Percentiles rank a stretch among this genome's conserved stretches.
These are phyloP conservation scores for Scrobipalpa atriplicella DNA, from an alignment of 2,888 invertebrate species.

Conservation along the genomic window DNA sequence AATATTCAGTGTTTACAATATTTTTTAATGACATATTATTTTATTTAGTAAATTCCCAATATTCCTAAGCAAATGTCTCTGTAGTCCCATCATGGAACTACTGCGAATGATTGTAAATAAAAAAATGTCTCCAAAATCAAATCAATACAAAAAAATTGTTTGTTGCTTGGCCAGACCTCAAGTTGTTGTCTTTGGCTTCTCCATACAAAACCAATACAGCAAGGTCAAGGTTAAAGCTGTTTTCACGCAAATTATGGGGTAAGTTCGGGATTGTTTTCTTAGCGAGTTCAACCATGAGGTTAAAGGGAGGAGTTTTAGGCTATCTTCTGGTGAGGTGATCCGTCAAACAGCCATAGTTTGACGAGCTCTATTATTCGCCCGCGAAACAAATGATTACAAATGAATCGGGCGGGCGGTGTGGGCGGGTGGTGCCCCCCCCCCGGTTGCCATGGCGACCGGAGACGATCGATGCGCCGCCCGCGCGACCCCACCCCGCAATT, in stretches of 20 bases:
- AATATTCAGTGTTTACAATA: too few species aligned
- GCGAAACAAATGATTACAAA: conserved; percentile 83
- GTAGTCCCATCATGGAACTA: too few species aligned
- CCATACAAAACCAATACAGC: conserved; percentile 12
- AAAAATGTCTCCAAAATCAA: too few species aligned
- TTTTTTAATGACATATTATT: too few species aligned
- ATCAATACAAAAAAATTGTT: too few species aligned
- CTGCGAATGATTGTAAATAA: too few species aligned
- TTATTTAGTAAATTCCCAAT: too few species aligned
- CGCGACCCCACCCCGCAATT: conserved; percentile 62
- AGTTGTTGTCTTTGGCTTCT: background rate
- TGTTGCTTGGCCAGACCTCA: background rate
- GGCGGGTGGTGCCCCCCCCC: conserved; percentile 45
- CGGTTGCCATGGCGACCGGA: conserved; percentile 71
- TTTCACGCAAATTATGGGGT: conserved; percentile 3
- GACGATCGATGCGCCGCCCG: conserved; percentile 73
- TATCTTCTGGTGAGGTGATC: conserved; percentile 47
- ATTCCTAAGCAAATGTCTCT: too few species aligned
- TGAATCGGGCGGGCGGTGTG: conserved; percentile 64
- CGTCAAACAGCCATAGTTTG: conserved; percentile 74
- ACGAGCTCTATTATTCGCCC: conserved; percentile 73
- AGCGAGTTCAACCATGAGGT: background rate
- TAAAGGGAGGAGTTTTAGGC: background rate
- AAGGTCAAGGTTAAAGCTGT: conserved; percentile 17
- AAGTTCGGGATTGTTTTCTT: conserved; percentile 10